A percentile compares a stretch with the other conserved stretches of the same genome.
These are phyloP conservation scores for Anguilla japonica DNA, from an alignment of 2,113 vertebrate genomes.

Conservation along the genomic window DNA sequence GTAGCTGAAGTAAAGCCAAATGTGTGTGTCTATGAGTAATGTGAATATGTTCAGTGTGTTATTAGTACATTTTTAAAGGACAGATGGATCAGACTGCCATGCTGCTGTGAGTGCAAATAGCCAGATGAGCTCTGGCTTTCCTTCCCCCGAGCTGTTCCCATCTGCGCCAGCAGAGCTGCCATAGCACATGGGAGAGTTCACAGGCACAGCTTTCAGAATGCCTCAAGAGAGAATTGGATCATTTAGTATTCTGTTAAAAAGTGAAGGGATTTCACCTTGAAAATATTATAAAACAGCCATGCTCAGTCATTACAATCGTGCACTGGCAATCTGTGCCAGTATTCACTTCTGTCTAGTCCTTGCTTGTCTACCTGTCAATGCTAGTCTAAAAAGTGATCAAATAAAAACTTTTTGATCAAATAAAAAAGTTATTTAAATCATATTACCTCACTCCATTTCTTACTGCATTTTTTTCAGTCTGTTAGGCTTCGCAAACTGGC, in stretches of 20 bases:
- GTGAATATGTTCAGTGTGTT: conserved; percentile 14
- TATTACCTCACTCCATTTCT: too few relatives aligned
- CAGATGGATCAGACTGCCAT: conserved; percentile 28
- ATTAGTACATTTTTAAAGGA: not conserved
- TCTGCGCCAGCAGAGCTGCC: not conserved
- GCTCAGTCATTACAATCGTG: too few relatives aligned
- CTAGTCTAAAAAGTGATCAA: too few relatives aligned
- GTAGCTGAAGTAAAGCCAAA: not conserved
- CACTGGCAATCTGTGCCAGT: too few relatives aligned
- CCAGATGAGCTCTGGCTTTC: not conserved
- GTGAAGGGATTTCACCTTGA: too few relatives aligned
- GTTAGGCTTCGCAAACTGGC: conserved; percentile 91
- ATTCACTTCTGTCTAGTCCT: too few relatives aligned
- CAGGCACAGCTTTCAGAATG: not conserved
- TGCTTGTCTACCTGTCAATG: too few relatives aligned
- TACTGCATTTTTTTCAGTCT: conserved; percentile 63
- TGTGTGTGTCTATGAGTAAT: conserved; percentile 5
- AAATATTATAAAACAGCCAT: too few relatives aligned
- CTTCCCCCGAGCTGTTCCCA: not conserved
- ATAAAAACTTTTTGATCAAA: too few relatives aligned
- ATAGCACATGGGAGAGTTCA: not conserved
- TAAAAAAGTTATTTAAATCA: too few relatives aligned
- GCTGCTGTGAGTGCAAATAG: not conserved
- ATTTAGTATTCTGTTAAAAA: too few relatives aligned
- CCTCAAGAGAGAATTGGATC: not conserved